Evolutionary conservation across 1,140 invertebrate genomes (phyloP).

Genomic region (Laupala kohalensis): DNA sequence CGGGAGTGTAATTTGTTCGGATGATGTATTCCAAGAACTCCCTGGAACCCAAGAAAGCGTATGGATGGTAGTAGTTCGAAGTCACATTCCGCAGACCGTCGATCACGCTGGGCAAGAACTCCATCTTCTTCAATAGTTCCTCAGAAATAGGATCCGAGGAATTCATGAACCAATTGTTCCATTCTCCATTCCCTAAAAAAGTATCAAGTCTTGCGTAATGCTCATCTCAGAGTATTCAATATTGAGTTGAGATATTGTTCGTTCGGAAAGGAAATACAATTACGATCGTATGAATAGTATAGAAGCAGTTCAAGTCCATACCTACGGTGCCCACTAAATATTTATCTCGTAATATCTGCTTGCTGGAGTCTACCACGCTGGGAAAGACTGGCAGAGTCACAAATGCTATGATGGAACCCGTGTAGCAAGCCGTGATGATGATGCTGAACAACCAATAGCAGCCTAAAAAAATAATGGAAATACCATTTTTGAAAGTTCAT

Average conservation of each 20-base stretch:
- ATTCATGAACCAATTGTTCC: conserved; percentile 51
- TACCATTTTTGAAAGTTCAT: no score
- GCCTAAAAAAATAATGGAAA: conserved; percentile 30
- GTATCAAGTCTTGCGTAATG: no score
- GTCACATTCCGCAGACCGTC: conserved; percentile 54
- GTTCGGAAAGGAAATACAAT: no score
- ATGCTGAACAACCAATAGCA: conserved; percentile 69
- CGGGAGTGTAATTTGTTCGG: conserved; percentile 44
- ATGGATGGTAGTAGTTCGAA: conserved; percentile 53
- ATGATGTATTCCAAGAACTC: conserved; percentile 51
- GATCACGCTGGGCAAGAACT: conserved; percentile 45
- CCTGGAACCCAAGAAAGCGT: conserved; percentile 54
- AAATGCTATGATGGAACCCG: conserved; percentile 64
- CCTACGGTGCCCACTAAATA: conserved; percentile 47
- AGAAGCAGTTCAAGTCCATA: conserved; percentile 20
- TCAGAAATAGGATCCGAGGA: conserved; percentile 34
- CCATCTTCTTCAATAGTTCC: conserved; percentile 45
- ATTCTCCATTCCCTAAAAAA: conserved; percentile 47
- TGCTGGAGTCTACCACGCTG: conserved; percentile 46
- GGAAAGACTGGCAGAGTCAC: conserved; percentile 59
- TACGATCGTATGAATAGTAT: no score
- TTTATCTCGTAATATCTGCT: conserved; percentile 40
- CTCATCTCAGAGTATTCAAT: no score
- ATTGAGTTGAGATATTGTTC: no score
- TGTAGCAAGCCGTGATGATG: conserved; percentile 64